Evolutionary conservation across 2,113 vertebrate genomes (phyloP), one percentile per base, ranked within the genome.

Genomic region (Uria aalge): DNA sequence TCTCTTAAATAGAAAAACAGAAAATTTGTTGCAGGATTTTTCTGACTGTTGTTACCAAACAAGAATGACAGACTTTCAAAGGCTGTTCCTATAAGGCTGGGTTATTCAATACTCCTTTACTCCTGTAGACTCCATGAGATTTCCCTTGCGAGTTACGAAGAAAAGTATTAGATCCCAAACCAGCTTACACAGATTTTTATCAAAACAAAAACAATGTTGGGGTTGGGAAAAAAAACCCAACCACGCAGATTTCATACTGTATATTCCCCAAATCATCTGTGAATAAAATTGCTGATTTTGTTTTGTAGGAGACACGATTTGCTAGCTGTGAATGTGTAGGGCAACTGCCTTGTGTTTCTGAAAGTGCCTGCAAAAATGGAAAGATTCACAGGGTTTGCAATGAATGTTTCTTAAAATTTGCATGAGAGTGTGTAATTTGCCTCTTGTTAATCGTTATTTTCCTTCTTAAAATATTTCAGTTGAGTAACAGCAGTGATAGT

Each of bases 361-460:
- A 85, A 88, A 94, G 48, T 76, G 87, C 66, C 74, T 79, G 66
- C 23, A 88, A 94, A 96, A 91, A 76, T 24, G 7, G 71, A 73
- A 92, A 73, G 62, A 94, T 79, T 76, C 71, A 89, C 45, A 72
- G 89, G 81, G 45, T 90, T 92, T 90, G 69, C 76, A 90, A 60
- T 78, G 30, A 85, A 72, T 53, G 40, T 94, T 96, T 93, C 74
- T 73, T 74, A 90, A 85, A 95, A 90, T 96, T 94, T 96, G 78
- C 77, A 79, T 92, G 47, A 64, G 22, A 78, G 80, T 88, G 66
- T 91, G 89, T 85, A 96, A 93, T 95, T 91, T 96, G 60, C 81
- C 41, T 87, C 66, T 93, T 85, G 56, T 79, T 97, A 94, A 96
- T 96, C 13, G 9, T 87, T 92, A 91, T 96, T 97, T 97, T 96